Evolutionary conservation across 2,113 vertebrate genomes (phyloP).

Genomic region (Cynocephalus volans): DNA sequence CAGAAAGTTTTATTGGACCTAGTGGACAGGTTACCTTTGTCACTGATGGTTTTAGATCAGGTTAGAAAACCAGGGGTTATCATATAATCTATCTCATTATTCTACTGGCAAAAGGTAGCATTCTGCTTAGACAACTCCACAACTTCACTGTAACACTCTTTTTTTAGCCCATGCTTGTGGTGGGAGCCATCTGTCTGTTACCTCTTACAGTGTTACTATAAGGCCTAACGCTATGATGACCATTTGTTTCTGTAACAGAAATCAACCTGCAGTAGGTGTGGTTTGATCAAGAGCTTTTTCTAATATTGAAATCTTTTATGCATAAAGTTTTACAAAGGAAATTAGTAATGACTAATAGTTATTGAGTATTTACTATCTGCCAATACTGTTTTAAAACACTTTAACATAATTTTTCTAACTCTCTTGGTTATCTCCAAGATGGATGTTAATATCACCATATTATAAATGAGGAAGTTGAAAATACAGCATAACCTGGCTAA

Average conservation of each 20-base stretch:
- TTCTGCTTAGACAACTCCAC: not conserved
- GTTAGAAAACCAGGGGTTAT: not conserved
- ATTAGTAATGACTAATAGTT: not conserved
- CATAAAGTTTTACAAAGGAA: constrained; percentile 12
- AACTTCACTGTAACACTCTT: not conserved
- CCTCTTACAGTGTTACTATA: not conserved
- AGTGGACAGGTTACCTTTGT: not conserved
- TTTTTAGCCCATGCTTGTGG: not conserved
- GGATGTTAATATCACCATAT: not conserved
- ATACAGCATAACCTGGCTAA: not conserved
- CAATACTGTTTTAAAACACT: not conserved
- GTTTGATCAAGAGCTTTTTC: not conserved
- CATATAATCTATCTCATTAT: not conserved
- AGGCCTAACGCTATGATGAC: not conserved
- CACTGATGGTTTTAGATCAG: not conserved
- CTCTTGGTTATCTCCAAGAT: not conserved
- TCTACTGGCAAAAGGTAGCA: not conserved
- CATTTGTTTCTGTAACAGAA: not conserved
- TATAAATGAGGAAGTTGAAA: not conserved
- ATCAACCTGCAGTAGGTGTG: not conserved
- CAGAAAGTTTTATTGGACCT: not conserved
- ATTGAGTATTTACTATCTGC: not conserved
- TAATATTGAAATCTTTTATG: not conserved
- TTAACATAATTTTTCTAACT: constrained; percentile 34
- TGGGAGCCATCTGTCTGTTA: too few species aligned